A percentile compares a stretch with the other conserved stretches of the same genome.
These are phyloP conservation scores for Oreohelix idahoensis DNA, from an alignment of 1,140 invertebrate genomes.

Conservation along the genomic window DNA sequence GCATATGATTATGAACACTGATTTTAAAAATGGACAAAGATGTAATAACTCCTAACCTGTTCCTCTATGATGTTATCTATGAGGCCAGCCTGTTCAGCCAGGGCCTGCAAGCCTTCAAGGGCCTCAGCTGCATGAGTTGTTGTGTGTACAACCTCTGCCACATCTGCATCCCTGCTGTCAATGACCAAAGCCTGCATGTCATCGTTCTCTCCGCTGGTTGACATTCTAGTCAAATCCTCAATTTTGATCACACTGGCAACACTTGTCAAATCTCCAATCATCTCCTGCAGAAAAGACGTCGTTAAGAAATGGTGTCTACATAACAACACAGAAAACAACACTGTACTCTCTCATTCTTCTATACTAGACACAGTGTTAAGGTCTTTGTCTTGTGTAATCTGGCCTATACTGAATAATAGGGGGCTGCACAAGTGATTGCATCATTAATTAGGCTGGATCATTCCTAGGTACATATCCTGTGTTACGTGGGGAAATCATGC, in stretches of 20 bases:
- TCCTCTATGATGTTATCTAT: constrained; percentile 48
- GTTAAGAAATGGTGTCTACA: too few species aligned
- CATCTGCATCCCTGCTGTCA: constrained; percentile 3
- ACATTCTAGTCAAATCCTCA: constrained; percentile 41
- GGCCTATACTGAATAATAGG: too few species aligned
- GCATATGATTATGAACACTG: too few species aligned
- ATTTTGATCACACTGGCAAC: constrained; percentile 42
- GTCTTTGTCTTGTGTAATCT: too few species aligned
- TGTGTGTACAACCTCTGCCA: constrained; percentile 8
- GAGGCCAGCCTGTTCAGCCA: constrained; percentile 62
- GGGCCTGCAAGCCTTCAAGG: constrained; percentile 67
- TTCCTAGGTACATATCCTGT: too few species aligned
- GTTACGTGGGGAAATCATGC: too few species aligned
- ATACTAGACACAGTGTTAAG: too few species aligned
- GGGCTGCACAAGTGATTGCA: too few species aligned
- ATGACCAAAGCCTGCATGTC: constrained; percentile 7
- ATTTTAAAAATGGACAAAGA: neutral
- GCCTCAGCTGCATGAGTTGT: constrained; percentile 63
- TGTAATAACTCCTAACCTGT: constrained; percentile 14
- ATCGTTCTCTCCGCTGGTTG: neutral
- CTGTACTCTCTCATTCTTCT: too few species aligned
- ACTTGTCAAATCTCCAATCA: neutral
- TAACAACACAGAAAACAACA: too few species aligned
- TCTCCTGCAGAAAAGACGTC: neutral
- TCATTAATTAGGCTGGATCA: too few species aligned